A percentile compares a stretch with the other conserved stretches of the same genome.
phyloP scores from a whole-genome alignment of 1,140 invertebrate genomes.

The Rhynchophorus ferrugineus region DNA sequence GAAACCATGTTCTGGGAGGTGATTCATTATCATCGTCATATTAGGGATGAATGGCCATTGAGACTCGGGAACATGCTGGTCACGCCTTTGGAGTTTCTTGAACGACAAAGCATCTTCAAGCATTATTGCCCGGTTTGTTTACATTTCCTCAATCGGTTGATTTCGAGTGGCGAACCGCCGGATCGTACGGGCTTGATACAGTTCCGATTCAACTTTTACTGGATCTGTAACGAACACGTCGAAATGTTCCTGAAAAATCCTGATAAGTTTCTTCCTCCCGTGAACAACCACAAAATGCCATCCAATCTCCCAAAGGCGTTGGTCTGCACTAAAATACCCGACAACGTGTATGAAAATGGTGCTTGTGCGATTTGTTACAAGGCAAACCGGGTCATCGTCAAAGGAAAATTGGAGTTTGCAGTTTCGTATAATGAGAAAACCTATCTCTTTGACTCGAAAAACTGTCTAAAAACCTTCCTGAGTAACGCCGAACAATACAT shows the following conservation, averaged over 20 bases:
- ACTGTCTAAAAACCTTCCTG: slow-evolving; percentile 46
- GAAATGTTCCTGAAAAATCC: slow-evolving; percentile 42
- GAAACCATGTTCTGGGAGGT: slow-evolving; percentile 30
- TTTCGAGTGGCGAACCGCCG: slow-evolving; percentile 39
- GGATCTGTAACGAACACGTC: slow-evolving; percentile 48
- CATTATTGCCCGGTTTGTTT: slow-evolving; percentile 50
- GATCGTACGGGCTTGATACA: slow-evolving; percentile 48
- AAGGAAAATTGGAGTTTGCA: slow-evolving; percentile 40
- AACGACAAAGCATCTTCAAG: slow-evolving; percentile 44
- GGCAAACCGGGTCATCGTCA: slow-evolving; percentile 41
- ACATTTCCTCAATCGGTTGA: slow-evolving; percentile 37
- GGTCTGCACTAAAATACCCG: slow-evolving; percentile 38
- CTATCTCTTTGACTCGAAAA: slow-evolving; percentile 48
- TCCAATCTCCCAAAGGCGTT: slow-evolving; percentile 42
- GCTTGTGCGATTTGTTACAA: slow-evolving; percentile 52
- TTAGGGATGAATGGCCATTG: slow-evolving; percentile 32
- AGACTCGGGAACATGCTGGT: slow-evolving; percentile 35
- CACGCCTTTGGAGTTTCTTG: slow-evolving; percentile 45
- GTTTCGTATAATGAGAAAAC: slow-evolving; percentile 40
- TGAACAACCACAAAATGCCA: slow-evolving; percentile 40
- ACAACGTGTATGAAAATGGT: slow-evolving; percentile 42
- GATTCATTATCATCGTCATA: slow-evolving; percentile 29
- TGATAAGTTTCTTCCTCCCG: slow-evolving; percentile 34
- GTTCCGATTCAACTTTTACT: slow-evolving; percentile 47
- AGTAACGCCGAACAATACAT: slow-evolving; percentile 40